A percentile compares a stretch with the other conserved stretches of the same genome.
Evolutionary conservation across 2,113 vertebrate genomes (phyloP).

Genomic region (Murina feae): DNA sequence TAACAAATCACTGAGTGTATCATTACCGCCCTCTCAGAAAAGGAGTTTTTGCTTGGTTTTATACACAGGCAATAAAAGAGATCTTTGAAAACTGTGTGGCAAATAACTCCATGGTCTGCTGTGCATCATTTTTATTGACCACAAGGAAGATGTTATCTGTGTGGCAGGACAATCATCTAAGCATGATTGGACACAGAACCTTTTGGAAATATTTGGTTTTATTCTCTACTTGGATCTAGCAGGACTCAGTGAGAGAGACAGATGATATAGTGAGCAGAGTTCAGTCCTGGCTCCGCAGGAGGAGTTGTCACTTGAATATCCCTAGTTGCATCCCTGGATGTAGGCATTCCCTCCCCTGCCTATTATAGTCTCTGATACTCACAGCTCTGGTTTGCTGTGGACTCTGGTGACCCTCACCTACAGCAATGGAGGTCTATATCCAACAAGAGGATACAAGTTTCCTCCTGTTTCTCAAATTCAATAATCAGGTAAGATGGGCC

Average conservation of each 20-base stretch:
- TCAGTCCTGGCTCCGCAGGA: not conserved
- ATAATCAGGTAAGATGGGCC: not conserved
- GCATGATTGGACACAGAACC: not conserved
- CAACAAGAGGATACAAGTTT: not conserved
- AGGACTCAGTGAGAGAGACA: not conserved
- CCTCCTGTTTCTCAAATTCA: not conserved
- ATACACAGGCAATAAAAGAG: constrained; percentile 73
- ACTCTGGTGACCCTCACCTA: not conserved
- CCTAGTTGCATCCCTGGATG: not conserved
- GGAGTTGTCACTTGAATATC: not conserved
- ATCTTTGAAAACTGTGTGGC: constrained; percentile 77
- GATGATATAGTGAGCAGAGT: not conserved
- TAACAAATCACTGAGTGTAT: constrained; percentile 54
- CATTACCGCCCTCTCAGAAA: constrained; percentile 62
- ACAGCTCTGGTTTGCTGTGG: not conserved
- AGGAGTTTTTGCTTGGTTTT: constrained; percentile 76
- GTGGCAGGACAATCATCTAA: constrained; percentile 45
- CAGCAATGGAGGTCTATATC: not conserved
- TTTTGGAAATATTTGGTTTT: not conserved
- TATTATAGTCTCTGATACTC: not conserved
- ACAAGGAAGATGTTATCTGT: constrained; percentile 74
- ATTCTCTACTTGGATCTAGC: not conserved
- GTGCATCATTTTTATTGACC: constrained; percentile 74
- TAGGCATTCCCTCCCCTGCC: not conserved
- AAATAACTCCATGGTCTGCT: constrained; percentile 66